These are phyloP conservation scores for Anoplolepis gracilipes DNA, from an alignment of 1,140 invertebrate species.

Conservation along the genomic window DNA sequence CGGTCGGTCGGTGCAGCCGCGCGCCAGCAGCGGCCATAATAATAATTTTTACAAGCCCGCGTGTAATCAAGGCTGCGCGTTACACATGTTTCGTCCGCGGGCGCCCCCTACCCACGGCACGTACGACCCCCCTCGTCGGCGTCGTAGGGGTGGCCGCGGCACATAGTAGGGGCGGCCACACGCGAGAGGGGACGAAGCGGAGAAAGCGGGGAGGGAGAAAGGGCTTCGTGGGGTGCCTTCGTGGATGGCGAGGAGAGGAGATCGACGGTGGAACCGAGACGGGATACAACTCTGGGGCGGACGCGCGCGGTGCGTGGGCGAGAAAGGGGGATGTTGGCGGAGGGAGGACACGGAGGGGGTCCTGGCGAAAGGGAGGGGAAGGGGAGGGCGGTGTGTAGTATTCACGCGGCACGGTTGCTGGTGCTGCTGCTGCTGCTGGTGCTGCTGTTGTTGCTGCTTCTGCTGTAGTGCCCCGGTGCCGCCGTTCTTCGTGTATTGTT, in stretches of 20 bases:
- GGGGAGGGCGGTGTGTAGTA: conserved; percentile 70
- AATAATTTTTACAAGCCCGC: conserved; percentile 85
- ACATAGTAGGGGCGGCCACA: conserved; percentile 73
- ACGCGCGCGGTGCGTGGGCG: conserved; percentile 43
- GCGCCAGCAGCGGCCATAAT: conserved; percentile 73
- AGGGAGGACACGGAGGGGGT: background rate
- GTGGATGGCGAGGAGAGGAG: conserved; percentile 60
- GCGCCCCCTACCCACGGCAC: conserved; percentile 70
- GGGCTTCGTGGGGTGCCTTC: conserved; percentile 56
- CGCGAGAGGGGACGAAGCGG: conserved; percentile 45
- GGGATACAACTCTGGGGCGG: conserved; percentile 60
- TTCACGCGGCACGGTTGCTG: conserved; percentile 76
- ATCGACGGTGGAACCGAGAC: conserved; percentile 62
- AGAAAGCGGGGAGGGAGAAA: conserved; percentile 60
- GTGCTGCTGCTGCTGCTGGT: conserved; percentile 70
- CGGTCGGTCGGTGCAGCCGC: conserved; percentile 37
- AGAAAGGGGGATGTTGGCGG: conserved; percentile 45
- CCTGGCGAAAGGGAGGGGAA: background rate
- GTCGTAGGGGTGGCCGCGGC: conserved; percentile 68
- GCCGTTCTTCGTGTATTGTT: conserved; percentile 76
- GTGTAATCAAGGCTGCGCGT: conserved; percentile 84
- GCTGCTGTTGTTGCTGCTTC: too few species aligned
- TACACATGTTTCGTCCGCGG: conserved; percentile 82
- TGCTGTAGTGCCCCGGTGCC: conserved; percentile 69
- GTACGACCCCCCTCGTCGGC: conserved; percentile 64